A percentile compares a stretch with the other conserved stretches of the same genome.
Conservation (phyloP, 2,797 vertebrate species). For the Neomorphus geoffroyi region DNA sequence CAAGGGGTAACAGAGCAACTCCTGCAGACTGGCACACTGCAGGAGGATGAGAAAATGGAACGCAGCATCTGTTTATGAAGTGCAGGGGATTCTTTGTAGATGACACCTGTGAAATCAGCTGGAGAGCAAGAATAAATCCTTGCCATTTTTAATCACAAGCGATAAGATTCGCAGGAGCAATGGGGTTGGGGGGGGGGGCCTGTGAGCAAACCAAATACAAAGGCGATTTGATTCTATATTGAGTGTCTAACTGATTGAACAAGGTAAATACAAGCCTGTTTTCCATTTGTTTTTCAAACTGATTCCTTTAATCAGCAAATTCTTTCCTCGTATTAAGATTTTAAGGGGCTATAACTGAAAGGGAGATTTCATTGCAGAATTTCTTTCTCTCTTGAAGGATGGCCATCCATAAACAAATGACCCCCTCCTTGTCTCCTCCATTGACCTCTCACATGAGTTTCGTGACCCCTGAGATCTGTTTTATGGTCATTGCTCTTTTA, state of each 20-base stretch:
- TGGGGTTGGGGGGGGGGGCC: too few relatives aligned
- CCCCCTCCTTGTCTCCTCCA: not conserved
- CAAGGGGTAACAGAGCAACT: not conserved
- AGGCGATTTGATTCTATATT: not conserved
- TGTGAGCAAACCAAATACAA: not conserved
- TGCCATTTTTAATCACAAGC: not conserved
- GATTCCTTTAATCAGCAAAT: not conserved
- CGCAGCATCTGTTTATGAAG: not conserved
- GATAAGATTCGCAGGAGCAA: not conserved
- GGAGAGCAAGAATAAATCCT: not conserved
- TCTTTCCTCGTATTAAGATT: not conserved
- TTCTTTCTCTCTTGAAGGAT: not conserved
- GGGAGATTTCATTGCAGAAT: not conserved
- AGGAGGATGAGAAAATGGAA: not conserved
- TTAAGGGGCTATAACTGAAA: not conserved
- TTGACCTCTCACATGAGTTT: constrained; percentile 4
- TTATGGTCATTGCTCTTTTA: constrained; percentile 33
- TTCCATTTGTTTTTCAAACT: not conserved
- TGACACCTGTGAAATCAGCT: not conserved
- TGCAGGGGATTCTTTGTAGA: not conserved
- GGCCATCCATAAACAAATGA: not conserved
- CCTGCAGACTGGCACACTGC: not conserved
- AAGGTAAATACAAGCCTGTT: not conserved
- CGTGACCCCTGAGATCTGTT: constrained; percentile 20
- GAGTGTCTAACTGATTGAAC: not conserved